Percentiles rank a stretch among this genome's conserved stretches.
Evolutionary conservation across 2,113 vertebrate genomes (phyloP).

Genomic region (Sphaerodactylus townsendi): DNA sequence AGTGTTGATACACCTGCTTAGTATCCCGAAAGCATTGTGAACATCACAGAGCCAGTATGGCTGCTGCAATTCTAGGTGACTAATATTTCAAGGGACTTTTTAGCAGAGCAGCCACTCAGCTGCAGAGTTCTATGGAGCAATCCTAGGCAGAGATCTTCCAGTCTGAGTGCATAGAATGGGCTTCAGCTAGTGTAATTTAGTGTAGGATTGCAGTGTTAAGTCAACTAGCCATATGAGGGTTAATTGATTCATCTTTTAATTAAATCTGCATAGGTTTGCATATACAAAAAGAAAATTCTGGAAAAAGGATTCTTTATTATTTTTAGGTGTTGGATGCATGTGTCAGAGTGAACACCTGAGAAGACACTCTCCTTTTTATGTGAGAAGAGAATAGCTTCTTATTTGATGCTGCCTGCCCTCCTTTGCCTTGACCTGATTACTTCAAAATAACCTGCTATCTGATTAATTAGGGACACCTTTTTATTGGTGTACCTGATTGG

Average conservation of each 20-base stretch:
- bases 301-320: not conserved
- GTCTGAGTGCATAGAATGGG: no score
- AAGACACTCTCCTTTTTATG: no score
- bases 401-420: no score
- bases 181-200: no score
- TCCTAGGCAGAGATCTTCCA: no score
- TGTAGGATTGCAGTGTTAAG: no score
- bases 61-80: not conserved
- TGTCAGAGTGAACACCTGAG: not conserved
- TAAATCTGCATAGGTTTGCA: not conserved
- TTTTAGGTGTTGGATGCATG: not conserved
- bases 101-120: not conserved
- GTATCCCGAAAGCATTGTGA: not conserved
- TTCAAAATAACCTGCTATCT: no score
- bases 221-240: no score
- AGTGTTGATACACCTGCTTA: not conserved
- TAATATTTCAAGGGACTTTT: not conserved
- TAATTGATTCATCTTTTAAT: not conserved
- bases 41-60: not conserved
- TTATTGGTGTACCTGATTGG: not conserved
- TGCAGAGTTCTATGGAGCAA: not conserved
- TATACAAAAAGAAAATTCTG: not conserved
- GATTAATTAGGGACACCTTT: no score
- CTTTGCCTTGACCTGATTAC: no score
- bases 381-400: no score